Evolutionary conservation across 2,113 vertebrate genomes (phyloP).

Genomic region (Kryptolebias marmoratus): DNA sequence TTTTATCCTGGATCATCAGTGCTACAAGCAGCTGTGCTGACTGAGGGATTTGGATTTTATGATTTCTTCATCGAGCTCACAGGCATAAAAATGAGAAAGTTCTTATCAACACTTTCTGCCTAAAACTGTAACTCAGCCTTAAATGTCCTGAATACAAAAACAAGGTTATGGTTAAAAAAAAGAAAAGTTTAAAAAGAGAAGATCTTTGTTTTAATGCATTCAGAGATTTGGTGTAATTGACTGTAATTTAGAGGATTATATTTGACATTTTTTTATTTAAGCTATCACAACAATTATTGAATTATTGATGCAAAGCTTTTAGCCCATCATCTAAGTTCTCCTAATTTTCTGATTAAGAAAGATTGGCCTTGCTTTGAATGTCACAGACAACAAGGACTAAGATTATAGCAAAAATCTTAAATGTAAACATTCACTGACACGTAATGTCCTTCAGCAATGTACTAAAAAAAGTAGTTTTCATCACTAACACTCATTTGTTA

Average conservation of each 20-base stretch:
- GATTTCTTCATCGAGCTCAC: background rate
- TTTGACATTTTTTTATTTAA: conserved; percentile 11
- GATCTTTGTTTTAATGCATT: background rate
- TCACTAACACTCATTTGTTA: background rate
- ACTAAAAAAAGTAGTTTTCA: background rate
- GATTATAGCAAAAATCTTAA: background rate
- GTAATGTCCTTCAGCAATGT: background rate
- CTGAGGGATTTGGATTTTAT: background rate
- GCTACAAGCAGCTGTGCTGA: background rate
- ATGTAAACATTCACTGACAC: background rate
- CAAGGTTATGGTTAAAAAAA: too few relatives aligned
- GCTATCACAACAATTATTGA: conserved; percentile 12
- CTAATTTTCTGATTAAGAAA: conserved; percentile 11
- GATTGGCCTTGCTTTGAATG: background rate
- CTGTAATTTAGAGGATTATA: conserved; percentile 28
- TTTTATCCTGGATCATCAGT: background rate
- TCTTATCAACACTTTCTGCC: background rate
- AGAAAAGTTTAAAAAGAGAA: background rate
- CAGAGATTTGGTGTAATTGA: conserved; percentile 21
- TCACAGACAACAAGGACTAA: background rate
- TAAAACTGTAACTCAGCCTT: background rate
- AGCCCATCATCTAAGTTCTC: conserved; percentile 13
- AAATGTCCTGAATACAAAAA: background rate
- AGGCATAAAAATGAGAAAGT: background rate
- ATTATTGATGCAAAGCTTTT: background rate